phyloP scores from a whole-genome alignment of 2,113 vertebrate genomes.

The Rhegmatorhina hoffmannsi region DNA sequence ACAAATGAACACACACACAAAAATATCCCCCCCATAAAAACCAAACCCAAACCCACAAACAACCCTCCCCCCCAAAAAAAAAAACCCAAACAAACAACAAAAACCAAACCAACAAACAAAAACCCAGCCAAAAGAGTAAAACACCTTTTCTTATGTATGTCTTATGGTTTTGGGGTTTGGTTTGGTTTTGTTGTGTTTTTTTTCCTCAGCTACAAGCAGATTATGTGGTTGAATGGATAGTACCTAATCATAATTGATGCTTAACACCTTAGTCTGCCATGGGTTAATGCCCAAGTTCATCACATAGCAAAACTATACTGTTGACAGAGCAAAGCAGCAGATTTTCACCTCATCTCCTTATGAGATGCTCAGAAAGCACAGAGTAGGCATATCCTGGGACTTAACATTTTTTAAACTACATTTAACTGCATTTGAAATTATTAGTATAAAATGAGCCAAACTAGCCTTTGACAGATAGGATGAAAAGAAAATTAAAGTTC shows the following conservation, averaged over 20 bases:
- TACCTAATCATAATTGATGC: not conserved
- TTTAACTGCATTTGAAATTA: not conserved
- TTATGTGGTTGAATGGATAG: not conserved
- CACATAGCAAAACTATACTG: fast-evolving
- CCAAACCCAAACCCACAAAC: not conserved
- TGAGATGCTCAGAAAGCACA: not conserved
- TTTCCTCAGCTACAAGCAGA: not conserved
- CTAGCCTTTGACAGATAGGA: not conserved
- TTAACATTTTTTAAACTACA: not conserved
- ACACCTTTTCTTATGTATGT: not conserved
- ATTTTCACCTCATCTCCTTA: not conserved
- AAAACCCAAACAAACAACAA: not conserved
- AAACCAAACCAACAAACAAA: too few species aligned
- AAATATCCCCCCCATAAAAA: too few species aligned
- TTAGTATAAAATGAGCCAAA: not conserved
- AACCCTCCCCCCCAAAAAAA: not conserved
- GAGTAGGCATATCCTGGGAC: not conserved
- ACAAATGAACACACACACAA: too few species aligned
- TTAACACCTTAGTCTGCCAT: not conserved
- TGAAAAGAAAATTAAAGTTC: not conserved
- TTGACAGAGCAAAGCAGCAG: not conserved
- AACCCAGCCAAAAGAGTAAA: not conserved
- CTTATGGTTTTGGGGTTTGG: not conserved
- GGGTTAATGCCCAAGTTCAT: not conserved
- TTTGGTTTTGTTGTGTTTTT: not conserved